Evolutionary conservation across 2,113 vertebrate species (phyloP).

Genomic region (Sula dactylatra): DNA sequence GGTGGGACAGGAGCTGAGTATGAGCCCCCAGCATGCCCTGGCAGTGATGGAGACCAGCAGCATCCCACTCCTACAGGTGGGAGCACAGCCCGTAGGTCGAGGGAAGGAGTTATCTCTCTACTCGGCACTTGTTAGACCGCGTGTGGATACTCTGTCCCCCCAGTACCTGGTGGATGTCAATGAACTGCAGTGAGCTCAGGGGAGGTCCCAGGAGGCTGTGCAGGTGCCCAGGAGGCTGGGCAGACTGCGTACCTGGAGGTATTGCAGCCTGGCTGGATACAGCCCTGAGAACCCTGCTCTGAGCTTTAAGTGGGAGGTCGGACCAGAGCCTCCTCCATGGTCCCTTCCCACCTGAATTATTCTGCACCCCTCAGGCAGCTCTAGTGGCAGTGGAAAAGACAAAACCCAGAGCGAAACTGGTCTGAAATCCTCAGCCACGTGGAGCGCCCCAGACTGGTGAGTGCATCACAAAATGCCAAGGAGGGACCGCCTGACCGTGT

Average conservation of each 20-base stretch:
- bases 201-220: neutral
- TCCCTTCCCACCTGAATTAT: neutral
- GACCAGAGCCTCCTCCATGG: rapidly evolving
- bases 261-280: neutral
- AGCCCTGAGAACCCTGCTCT: neutral
- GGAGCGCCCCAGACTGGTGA: neutral
- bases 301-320: neutral
- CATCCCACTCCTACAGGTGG: neutral
- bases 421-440: neutral
- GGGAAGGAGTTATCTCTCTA: neutral
- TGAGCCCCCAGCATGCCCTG: neutral
- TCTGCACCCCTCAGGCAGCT: neutral
- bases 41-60: neutral
- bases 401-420: neutral
- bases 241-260: neutral
- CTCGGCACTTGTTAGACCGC: rapidly evolving
- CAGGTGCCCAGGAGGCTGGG: neutral
- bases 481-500: neutral
- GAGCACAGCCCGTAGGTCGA: rapidly evolving
- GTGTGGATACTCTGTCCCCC: rapidly evolving
- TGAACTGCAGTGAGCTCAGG: neutral
- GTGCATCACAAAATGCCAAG: too few relatives aligned
- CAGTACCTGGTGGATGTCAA: neutral
- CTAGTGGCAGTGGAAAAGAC: neutral
- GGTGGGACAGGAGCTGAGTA: neutral